Conservation (phyloP, 2,113 vertebrate genomes). For the Pampusana beccarii region DNA sequence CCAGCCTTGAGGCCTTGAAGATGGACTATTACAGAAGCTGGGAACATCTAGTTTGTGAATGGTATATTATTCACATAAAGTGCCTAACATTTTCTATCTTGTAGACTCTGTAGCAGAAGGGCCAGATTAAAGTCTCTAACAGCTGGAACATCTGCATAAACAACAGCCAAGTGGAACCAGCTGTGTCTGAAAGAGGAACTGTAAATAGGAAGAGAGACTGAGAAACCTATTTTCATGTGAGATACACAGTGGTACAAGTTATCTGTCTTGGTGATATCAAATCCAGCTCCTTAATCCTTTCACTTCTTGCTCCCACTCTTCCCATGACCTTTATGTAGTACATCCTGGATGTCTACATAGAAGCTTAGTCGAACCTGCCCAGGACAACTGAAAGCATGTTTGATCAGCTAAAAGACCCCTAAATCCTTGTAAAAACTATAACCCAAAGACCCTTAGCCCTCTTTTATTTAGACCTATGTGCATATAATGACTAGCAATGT, state of each 20-base stretch:
- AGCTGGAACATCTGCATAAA: conserved; percentile 40
- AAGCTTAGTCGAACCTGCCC: neutral
- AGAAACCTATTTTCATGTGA: neutral
- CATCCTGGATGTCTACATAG: neutral
- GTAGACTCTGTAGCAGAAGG: neutral
- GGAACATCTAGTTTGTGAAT: conserved; percentile 4
- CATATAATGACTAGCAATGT: neutral
- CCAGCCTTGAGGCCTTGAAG: neutral
- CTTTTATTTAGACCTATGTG: neutral
- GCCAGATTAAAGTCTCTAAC: neutral
- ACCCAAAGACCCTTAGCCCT: neutral
- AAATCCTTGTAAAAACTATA: neutral
- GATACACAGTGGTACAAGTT: neutral
- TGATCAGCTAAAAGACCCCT: neutral
- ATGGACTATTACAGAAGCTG: neutral
- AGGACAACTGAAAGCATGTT: rapidly evolving
- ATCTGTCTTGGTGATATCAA: neutral
- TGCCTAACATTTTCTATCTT: neutral
- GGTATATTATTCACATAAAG: neutral
- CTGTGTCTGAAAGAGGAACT: neutral
- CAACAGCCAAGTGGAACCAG: neutral
- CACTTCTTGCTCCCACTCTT: neutral
- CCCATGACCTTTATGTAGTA: rapidly evolving
- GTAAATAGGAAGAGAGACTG: neutral
- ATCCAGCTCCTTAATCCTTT: neutral